phyloP scores from a whole-genome alignment of 2,797 vertebrate genomes.

The Coendou prehensilis region DNA sequence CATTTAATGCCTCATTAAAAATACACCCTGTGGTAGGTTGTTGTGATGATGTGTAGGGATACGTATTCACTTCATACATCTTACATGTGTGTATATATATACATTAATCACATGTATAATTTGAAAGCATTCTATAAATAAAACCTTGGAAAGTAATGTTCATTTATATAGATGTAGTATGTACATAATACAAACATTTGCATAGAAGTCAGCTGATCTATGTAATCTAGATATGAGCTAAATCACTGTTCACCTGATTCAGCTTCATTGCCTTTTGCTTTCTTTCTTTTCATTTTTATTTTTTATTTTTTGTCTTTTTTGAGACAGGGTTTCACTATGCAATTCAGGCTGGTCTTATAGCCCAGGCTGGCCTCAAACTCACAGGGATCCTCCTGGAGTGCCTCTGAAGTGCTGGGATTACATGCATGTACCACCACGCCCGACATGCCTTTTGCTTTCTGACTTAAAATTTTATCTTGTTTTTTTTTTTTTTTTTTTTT shows the following conservation, averaged over 20 bases:
- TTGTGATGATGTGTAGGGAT: not conserved
- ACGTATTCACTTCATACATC: not conserved
- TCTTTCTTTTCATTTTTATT: not conserved
- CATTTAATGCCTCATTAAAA: not conserved
- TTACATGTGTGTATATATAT: not conserved
- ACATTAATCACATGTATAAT: not conserved
- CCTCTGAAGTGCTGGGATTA: not conserved
- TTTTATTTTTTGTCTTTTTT: no score
- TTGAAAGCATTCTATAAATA: constrained; percentile 20
- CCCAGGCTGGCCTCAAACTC: not conserved
- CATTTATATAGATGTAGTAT: not conserved
- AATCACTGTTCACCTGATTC: not conserved
- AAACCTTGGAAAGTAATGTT: not conserved
- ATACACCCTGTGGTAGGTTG: not conserved
- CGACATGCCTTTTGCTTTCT: not conserved
- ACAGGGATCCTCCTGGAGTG: not conserved
- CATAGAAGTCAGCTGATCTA: not conserved
- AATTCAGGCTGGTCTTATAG: not conserved
- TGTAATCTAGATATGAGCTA: not conserved
- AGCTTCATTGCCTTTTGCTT: not conserved
- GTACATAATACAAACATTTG: not conserved
- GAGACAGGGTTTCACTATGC: not conserved
- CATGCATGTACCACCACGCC: not conserved
- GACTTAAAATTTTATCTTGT: not conserved
- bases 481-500: no score